Base-by-base conservation (phyloP, 1,140 invertebrate species). In the Eueides isabella region DNA sequence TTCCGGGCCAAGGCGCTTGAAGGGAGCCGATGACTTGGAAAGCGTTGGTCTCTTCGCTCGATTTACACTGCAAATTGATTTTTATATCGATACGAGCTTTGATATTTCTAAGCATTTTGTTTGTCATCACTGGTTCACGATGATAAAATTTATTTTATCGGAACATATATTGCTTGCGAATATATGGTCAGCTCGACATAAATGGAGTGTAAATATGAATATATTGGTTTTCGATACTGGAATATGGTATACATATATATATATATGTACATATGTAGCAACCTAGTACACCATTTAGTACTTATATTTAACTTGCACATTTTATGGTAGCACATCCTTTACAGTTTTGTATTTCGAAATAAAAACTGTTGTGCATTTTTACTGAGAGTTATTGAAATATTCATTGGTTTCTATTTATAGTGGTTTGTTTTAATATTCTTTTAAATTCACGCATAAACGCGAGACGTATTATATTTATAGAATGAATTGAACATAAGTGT, bases 41-140 rank as follows among this genome's bases (percentile, higher is more conserved):
- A 90, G 83, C 81, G 89, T 87, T 85, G 90, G 85, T 86, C 80
- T 87, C 74, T 69, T 80, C 86, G 89, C 86, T 89, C 89, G 86
- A 91, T 92, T 92, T 91, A 82, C 88, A 88, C 80, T 86, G 85
- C 75, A 90, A 92, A 90, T 91, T 91, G 90, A 91, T 92, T 92
- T 90, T 88, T 89, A 87, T 89, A 79, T 83, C 75, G 81, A 76
- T 77, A 75, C 74, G 76, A 74, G 74, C 78, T 77, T 80, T 78
- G 70, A 71, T 81, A 48, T 81, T 77, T 79, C 75, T 79, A 78
- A 78, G 72, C 71, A 76, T 82, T 84, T 84, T 86, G 80, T 86
- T 87, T 83, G 84, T 85, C 83, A 80, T 77, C 35, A 70, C 61
- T 79, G 66, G 61, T 35, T 55, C 48, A 26, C 48, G 38, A 38